Base-by-base conservation (phyloP, 1,140 invertebrate genomes). In the Megalonaias nervosa region DNA sequence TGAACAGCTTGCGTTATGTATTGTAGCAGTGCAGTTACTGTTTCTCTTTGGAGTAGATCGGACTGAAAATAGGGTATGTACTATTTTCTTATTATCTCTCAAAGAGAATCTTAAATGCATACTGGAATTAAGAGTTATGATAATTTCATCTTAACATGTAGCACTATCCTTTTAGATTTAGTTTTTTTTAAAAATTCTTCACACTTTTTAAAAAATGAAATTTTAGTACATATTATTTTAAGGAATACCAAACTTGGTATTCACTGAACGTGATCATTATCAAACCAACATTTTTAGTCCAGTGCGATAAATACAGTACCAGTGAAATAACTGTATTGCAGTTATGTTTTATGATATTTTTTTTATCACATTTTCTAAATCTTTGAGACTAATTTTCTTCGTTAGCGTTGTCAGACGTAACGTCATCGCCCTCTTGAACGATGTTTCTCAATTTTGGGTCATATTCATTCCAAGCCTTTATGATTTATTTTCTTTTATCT, bases 41-140 rank as follows among this genome's bases (percentile, higher is more conserved):
- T 89, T 87, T 65, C 74, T 88, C n/a, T 73, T 83, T 48, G 84
- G 85, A 4, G 81, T 89, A 56, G 83, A 87, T 23, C 64, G 82
- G 23, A 86, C 83, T 3, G 81, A 82, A 66, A 84, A 84, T 67
- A 73, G 72, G 78, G 82, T 84, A 74, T 68, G 61, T 66, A 21
- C 21, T 70, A 19, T n/a, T 23, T 70, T 57, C 23, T 1, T 67
- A 31, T 31, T 15, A n/a, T 11, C 19, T 26, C n/a, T 21, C 17
- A 19, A 26, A 15, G 21, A 65, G 12, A 26, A 31, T 16, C 38
- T 65, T n/a, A 26, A 65, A 26, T 19, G 13, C 23, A 65, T 65
- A 65, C 15, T 19, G 23, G 64, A 15, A 9, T 26, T 16, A 65
- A 26, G 9, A 48, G 38, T 48, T 48, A 48, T 48, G 38, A 21